Conservation (phyloP, 35 echinoderm and acorn worm genomes). For the Anneissia japonica region DNA sequence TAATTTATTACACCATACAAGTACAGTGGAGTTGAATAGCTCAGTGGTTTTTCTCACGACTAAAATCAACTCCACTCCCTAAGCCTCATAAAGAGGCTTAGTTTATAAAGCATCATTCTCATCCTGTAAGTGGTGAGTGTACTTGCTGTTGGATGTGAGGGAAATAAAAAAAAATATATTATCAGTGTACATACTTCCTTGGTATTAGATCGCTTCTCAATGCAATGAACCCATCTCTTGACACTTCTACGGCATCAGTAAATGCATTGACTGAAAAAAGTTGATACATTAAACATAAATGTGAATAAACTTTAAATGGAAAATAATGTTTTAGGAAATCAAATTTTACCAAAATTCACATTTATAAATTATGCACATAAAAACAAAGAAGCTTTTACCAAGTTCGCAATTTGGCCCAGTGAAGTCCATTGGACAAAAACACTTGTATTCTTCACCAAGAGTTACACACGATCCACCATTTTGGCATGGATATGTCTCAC, state of each 20-base stretch:
- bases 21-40: background rate
- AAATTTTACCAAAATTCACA: background rate
- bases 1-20: background rate
- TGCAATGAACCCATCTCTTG: background rate
- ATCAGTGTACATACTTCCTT: background rate
- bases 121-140: too few species aligned
- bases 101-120: too few species aligned
- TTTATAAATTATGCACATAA: background rate
- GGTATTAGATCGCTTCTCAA: background rate
- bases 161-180: too few species aligned
- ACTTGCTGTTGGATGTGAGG: too few species aligned
- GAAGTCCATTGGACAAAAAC: conserved; percentile 74
- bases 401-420: conserved; percentile 62
- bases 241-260: background rate
- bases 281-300: background rate
- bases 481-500: conserved; percentile 49
- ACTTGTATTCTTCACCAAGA: conserved; percentile 62
- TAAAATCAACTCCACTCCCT: background rate
- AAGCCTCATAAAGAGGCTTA: background rate
- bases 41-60: background rate
- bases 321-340: too few species aligned
- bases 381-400: conserved; percentile 26
- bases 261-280: background rate
- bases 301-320: too few species aligned
- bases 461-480: conserved; percentile 88